These are phyloP conservation scores for Hemithea aestivaria DNA, from an alignment of 2,888 invertebrate species.

Conservation along the genomic window DNA sequence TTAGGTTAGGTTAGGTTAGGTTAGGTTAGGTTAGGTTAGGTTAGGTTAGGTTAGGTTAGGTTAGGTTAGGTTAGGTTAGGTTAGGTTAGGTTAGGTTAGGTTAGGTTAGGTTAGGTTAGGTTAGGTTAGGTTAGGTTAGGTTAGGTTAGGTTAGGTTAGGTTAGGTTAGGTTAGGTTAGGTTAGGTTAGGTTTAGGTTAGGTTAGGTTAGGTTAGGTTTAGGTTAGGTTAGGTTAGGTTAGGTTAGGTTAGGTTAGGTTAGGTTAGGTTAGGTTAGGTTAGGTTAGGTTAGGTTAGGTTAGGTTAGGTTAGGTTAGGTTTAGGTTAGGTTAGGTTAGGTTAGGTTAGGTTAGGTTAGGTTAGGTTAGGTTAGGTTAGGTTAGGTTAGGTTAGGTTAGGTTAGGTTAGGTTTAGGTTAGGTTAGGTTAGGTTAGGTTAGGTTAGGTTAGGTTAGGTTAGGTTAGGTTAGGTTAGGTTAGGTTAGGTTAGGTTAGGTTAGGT, in stretches of 20 bases:
- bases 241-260: conserved; percentile 8
- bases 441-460: conserved; percentile 18
- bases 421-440: conserved; percentile 18
- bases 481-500: too few relatives aligned
- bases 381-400: conserved; percentile 11
- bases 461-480: conserved; percentile 15
- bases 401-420: too few relatives aligned
- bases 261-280: conserved; percentile 18
- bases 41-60: conserved; percentile 26
- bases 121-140: conserved; percentile 9
- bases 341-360: conserved; percentile 12
- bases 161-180: conserved; percentile 6
- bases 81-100: conserved; percentile 20
- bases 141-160: conserved; percentile 16
- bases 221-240: conserved; percentile 13
- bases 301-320: too few relatives aligned
- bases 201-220: too few relatives aligned
- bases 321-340: conserved; percentile 5
- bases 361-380: conserved; percentile 7
- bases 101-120: conserved; percentile 8
- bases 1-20: conserved; percentile 25
- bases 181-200: too few relatives aligned
- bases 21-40: conserved; percentile 26
- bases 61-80: conserved; percentile 21
- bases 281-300: conserved; percentile 5